Conservation (phyloP, 1,140 invertebrate species). For the Colletes gigas region DNA sequence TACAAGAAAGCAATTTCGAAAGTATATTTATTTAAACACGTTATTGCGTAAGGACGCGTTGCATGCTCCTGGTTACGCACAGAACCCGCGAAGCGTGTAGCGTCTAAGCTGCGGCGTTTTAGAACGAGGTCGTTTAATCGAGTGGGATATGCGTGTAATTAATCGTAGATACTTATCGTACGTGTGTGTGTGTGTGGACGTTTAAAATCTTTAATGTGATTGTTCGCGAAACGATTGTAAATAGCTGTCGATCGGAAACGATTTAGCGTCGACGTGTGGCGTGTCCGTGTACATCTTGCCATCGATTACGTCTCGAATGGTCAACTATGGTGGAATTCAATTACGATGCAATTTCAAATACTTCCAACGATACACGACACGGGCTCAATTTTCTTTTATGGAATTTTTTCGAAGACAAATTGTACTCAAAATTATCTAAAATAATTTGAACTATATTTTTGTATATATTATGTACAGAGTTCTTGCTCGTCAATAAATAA, state of each 20-base stretch:
- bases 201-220: neutral
- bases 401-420: no score
- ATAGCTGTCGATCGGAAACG: neutral
- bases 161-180: neutral
- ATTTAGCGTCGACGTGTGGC: neutral
- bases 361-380: no score
- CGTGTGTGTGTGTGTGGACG: neutral
- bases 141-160: neutral
- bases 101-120: neutral
- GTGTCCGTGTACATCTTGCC: no score
- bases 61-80: slow-evolving; percentile 5
- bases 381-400: no score
- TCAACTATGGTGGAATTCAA: no score
- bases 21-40: slow-evolving; percentile 37
- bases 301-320: no score
- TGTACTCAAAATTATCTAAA: no score
- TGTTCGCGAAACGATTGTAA: neutral
- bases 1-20: slow-evolving; percentile 42
- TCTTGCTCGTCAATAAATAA: no score
- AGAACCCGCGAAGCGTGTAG: neutral
- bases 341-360: no score
- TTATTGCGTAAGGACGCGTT: slow-evolving; percentile 22
- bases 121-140: neutral
- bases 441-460: no score
- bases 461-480: no score